Evolutionary conservation across 1,140 invertebrate genomes (phyloP), one percentile per base, ranked within the genome.

Genomic region (Hylaeus volcanicus): DNA sequence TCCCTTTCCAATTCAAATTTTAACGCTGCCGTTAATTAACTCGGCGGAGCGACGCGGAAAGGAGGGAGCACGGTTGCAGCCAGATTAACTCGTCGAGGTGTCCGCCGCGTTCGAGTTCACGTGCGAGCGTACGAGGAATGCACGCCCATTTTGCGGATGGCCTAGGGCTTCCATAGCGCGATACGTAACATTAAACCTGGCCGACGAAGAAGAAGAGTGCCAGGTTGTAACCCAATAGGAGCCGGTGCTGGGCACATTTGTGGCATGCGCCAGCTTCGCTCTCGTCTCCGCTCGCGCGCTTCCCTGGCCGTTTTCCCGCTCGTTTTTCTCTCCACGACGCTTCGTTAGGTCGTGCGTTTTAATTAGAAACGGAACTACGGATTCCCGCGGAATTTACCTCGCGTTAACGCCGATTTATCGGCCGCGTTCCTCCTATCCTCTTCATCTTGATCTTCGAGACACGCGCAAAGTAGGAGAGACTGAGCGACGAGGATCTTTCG

Each of bases 221-320:
- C 82, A 84, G 78, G 86, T 85, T 89, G 90, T 90, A 92, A 91
- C 83, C 84, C 80, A 91, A 92, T 91, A 91, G 87, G 82, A 87
- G 88, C 79, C 82, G 53, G 77, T 85, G 88, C 79, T 80, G 86
- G 87, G 87, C 89, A 91, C 91, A 92, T 89, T 92, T 91, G 90
- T 90, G 90, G 91, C 91, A 92, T 92, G 90, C 89, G 89, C 89
- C 88, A 89, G 83, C 87, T 85, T 87, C 83, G 64, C 55, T 63
- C 6, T 43, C 51, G 45, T 69, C 58, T 74, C 37, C 45, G 53
- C 58, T 63, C n/a, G 70, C 56, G n/a, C 55, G 48, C 45, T 73
- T 41, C 37, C n/a, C 15, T 26, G 26, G 14, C n/a, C 65, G 12
- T 15, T n/a, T 81, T 71, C 55, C 56, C 73, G 9, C 26, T 8